A percentile compares a stretch with the other conserved stretches of the same genome.
Conservation (phyloP, 2,888 invertebrate species). For the Slavum lentiscoides region DNA sequence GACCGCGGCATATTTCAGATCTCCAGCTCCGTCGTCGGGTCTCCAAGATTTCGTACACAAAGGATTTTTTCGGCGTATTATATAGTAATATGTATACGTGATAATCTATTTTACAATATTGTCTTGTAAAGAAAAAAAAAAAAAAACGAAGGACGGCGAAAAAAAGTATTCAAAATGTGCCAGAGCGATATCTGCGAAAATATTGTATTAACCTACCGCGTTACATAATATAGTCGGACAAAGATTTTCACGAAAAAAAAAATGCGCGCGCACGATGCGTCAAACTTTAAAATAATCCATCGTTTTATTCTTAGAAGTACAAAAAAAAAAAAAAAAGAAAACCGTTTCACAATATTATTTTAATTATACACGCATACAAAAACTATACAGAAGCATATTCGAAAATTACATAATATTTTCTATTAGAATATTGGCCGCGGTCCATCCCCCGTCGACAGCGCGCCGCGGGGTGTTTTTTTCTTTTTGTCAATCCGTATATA, state of each 20-base stretch:
- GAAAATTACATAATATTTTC: slow-evolving; percentile 12
- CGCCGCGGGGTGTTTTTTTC: too few species aligned
- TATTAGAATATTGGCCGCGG: slow-evolving; percentile 5
- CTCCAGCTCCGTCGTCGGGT: background rate
- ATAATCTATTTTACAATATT: background rate
- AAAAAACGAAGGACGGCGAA: background rate
- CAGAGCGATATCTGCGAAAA: too few species aligned
- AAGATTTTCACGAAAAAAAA: too few species aligned
- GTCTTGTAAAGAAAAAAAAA: too few species aligned
- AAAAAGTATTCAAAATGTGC: background rate
- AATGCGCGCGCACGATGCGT: background rate
- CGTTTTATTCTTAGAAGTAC: slow-evolving; percentile 19
- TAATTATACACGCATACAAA: background rate
- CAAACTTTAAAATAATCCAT: background rate
- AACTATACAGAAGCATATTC: background rate
- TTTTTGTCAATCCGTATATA: too few species aligned
- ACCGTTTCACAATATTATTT: slow-evolving; percentile 5
- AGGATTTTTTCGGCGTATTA: too few species aligned
- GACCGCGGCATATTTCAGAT: background rate
- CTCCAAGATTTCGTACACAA: background rate
- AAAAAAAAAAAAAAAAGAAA: background rate
- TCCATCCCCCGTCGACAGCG: background rate
- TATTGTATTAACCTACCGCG: too few species aligned
- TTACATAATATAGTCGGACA: too few species aligned
- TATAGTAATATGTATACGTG: too few species aligned